Base-by-base conservation (phyloP, 2,797 vertebrate genomes). In the Microchirus variegatus region DNA sequence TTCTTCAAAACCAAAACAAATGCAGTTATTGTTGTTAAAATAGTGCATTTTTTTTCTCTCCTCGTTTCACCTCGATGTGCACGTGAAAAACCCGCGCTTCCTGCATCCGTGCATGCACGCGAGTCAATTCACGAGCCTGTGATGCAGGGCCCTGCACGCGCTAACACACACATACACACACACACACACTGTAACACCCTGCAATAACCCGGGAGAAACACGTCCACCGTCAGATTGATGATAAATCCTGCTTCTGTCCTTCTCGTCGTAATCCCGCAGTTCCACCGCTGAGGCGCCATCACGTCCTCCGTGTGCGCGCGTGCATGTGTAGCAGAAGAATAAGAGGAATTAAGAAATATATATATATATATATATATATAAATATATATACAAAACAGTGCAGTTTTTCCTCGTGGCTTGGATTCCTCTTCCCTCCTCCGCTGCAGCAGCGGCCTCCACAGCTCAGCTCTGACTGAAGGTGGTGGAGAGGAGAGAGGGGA, bases 381-480 rank as follows among this genome's bases (percentile, higher is more conserved):
- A 5, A 5, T 4, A 1, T 1, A 31, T 3, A 31, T 3, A 5
- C 4, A 31, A 4, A 8, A 31, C 1, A 31, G 7, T 1, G 7
- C 26, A 31, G 26, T 31, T 31, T 31, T 8, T 31, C 26, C 26
- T 8, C 7, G 26, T 31, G 26, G 26, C 7, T 5, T 31, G 26
- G 4, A 71, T 59, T 76, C 57, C 5, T 38, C 18, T 63, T 83
- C 78, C 86, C 85, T 83, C 78, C 67, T 82, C 83, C 60, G 75
- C 26, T 71, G 76, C 86, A 59, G 78, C 26, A 82, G 89, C 90
- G 92, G 92, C 91, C 92, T 93, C 93, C 92, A 90, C 92, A 90
- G 93, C 93, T 93, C 88, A 84, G 82, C 4, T 85, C 85, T 94
- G 92, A 94, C 94, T 93, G 94, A 94, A 94, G 93, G 94, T 94